Evolutionary conservation across 2,797 vertebrate species (phyloP), one percentile per base, ranked within the genome.

Genomic region (Danio aesculapii): DNA sequence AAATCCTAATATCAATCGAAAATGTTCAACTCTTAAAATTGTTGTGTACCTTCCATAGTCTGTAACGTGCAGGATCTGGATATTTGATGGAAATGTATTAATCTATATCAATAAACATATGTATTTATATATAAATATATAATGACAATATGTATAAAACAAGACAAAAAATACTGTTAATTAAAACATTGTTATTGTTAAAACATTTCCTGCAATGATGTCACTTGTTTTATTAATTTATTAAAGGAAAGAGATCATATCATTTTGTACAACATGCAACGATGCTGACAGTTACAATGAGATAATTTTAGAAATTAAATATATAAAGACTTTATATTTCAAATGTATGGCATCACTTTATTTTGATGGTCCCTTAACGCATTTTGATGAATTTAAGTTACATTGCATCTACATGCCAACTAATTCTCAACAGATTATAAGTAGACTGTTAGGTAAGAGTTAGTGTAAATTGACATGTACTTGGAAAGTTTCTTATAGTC

Each of bases 41-140:
- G 87, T 82, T 75, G 78, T 85, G 88, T 93, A 94, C 94, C 94
- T 95, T 91, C 70, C 85, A 85, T 88, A 90, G 87, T 83, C 88
- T 85, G 88, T 85, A 88, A 87, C 88, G 86, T 90, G 89, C 85
- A 90, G 90, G 86, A 89, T 91, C 92, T 91, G 90, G 92, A 91
- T 87, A 87, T 92, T 91, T 89, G 81, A 90, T 49, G 79, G 58
- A 17, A 85, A 85, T 86, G 86, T 77, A 89, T 76, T 67, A 39
- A 79, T 9, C 81, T 75, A 59, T 70, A 61, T 73, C 67, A 63
- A 86, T 84, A 68, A 89, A 84, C 84, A 77, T 88, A 30, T 30
- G 30, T 30, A 30, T 30, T 30, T 30, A 30, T 30, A 30, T 30
- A 30, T 30, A 30, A 30, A 30, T 30, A 30, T 30, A 30, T 30